Conservation (phyloP, 2,888 invertebrate genomes). For the Brachyptera putata region DNA sequence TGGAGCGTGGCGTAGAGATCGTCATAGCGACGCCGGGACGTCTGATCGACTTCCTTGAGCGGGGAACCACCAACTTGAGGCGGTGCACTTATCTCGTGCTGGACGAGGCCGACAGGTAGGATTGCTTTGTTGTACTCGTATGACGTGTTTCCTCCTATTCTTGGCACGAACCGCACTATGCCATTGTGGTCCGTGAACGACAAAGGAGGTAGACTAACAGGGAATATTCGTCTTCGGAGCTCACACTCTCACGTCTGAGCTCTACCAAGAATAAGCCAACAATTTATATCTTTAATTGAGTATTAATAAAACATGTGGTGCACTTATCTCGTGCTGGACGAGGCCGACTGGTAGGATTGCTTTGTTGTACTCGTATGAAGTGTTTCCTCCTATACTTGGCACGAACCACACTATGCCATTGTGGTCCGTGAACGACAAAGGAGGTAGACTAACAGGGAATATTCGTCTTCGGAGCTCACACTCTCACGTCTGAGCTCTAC, state of each 20-base stretch:
- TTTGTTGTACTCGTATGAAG: background rate
- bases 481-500: background rate
- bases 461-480: background rate
- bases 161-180: no score
- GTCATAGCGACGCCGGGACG: conserved; percentile 53
- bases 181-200: no score
- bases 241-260: no score
- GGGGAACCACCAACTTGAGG: conserved; percentile 37
- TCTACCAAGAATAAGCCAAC: background rate
- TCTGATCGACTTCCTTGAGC: conserved; percentile 49
- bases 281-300: background rate
- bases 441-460: background rate
- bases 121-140: background rate
- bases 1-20: conserved; percentile 46
- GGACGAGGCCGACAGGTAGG: conserved; percentile 49
- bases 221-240: background rate
- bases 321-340: conserved; percentile 52
- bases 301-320: conserved; percentile 33
- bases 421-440: no score
- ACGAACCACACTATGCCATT: no score
- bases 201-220: background rate
- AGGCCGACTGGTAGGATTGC: conserved; percentile 45
- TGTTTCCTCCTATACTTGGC: background rate
- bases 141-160: background rate
- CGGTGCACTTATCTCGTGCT: conserved; percentile 49